A percentile compares a stretch with the other conserved stretches of the same genome.
These are phyloP conservation scores for Rhinolophus sinicus DNA, from an alignment of 2,113 vertebrate species.

Conservation along the genomic window DNA sequence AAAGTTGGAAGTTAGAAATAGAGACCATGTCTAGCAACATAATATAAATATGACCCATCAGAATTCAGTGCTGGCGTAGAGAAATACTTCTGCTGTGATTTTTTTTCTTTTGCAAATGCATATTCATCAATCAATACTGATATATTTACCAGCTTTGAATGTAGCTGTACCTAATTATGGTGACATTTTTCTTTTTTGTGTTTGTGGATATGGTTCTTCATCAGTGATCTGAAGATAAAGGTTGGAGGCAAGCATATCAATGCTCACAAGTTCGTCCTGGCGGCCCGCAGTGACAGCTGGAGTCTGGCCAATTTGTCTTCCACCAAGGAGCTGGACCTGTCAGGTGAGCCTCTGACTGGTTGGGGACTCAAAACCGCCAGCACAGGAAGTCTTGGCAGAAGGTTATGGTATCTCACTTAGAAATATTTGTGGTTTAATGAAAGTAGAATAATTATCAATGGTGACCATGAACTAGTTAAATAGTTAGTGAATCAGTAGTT, in stretches of 20 bases:
- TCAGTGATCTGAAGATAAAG: constrained; percentile 96
- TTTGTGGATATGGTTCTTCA: constrained; percentile 1
- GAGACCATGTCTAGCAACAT: background rate
- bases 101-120: background rate
- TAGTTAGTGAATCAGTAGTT: background rate
- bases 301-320: constrained; percentile 93
- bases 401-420: background rate
- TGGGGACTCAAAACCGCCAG: background rate
- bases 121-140: background rate
- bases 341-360: constrained; percentile 88
- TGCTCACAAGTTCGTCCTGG: constrained; percentile 98
- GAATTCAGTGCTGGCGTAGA: background rate
- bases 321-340: constrained; percentile 93
- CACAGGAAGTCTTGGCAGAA: constrained; percentile 28
- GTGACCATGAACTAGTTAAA: background rate
- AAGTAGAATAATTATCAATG: background rate
- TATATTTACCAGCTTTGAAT: background rate
- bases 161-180: background rate
- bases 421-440: background rate
- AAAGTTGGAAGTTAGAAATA: background rate
- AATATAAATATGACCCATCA: background rate
- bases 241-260: constrained; percentile 88
- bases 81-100: background rate
- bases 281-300: constrained; percentile 96
- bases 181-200: constrained; percentile 7